These are phyloP conservation scores for Parasteatoda tepidariorum DNA, from an alignment of 1,140 invertebrate species.

Conservation along the genomic window DNA sequence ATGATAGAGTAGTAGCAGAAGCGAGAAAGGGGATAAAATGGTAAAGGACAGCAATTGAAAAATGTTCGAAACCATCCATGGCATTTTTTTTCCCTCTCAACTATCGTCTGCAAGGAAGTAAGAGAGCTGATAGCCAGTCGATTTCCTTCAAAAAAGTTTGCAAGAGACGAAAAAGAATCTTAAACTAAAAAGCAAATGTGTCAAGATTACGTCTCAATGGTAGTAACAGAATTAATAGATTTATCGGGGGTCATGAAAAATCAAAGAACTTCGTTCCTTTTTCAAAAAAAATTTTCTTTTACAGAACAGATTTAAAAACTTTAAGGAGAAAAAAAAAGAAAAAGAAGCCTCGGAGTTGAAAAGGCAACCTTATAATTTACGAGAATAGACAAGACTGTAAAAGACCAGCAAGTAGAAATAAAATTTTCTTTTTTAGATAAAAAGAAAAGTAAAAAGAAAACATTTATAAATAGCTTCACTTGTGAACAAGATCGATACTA, in stretches of 20 bases:
- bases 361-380: background rate
- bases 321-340: background rate
- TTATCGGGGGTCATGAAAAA: slow-evolving; percentile 2
- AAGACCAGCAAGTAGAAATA: too few species aligned
- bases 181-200: background rate
- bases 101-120: slow-evolving; percentile 11
- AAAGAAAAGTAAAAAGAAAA: background rate
- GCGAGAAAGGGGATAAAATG: background rate
- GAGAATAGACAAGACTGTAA: background rate
- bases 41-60: background rate
- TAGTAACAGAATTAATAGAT: slow-evolving; percentile 44
- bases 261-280: too few species aligned
- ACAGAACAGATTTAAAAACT: background rate
- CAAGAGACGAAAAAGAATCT: background rate
- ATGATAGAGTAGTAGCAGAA: slow-evolving; percentile 22
- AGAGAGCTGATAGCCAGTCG: background rate
- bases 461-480: background rate
- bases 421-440: background rate
- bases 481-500: background rate
- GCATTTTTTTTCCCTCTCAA: background rate
- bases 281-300: background rate
- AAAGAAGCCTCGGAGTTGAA: background rate
- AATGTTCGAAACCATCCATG: background rate
- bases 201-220: slow-evolving; percentile 40
- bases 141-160: background rate